phyloP scores from a whole-genome alignment of 1,140 invertebrate species.

The Leptestheria dahalacensis region DNA sequence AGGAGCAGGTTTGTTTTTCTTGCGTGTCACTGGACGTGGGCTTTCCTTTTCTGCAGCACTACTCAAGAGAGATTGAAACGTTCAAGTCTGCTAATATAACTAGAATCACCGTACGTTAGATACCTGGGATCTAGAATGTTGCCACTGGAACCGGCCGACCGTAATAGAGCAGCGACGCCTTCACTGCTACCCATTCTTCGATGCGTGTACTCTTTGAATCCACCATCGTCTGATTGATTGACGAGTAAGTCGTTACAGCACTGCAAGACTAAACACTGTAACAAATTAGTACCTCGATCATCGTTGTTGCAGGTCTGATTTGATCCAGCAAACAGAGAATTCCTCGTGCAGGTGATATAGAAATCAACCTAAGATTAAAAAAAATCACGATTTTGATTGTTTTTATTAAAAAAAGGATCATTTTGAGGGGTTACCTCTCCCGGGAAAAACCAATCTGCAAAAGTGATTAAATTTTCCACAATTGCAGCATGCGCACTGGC shows the following conservation, averaged over 20 bases:
- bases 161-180: background rate
- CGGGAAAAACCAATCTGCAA: conserved; percentile 74
- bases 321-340: background rate
- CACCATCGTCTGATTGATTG: conserved; percentile 7
- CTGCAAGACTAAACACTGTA: no score
- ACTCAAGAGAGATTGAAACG: no score
- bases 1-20: conserved; percentile 25
- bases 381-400: conserved; percentile 1
- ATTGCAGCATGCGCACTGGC: conserved; percentile 63
- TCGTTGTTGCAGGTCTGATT: background rate
- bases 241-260: no score
- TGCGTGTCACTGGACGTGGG: conserved; percentile 8
- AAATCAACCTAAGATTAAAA: conserved; percentile 21
- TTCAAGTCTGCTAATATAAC: no score
- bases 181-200: conserved; percentile 11
- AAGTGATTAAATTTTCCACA: conserved; percentile 68
- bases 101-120: no score
- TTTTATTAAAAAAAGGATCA: conserved; percentile 1
- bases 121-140: background rate
- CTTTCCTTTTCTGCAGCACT: conserved; percentile 4
- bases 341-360: conserved; percentile 20
- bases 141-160: background rate
- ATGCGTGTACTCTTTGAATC: conserved; percentile 10
- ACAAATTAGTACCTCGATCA: background rate
- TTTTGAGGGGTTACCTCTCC: conserved; percentile 32